A percentile compares a stretch with the other conserved stretches of the same genome.
Evolutionary conservation across 2,797 vertebrate species (phyloP).

Genomic region (Artibeus lituratus): DNA sequence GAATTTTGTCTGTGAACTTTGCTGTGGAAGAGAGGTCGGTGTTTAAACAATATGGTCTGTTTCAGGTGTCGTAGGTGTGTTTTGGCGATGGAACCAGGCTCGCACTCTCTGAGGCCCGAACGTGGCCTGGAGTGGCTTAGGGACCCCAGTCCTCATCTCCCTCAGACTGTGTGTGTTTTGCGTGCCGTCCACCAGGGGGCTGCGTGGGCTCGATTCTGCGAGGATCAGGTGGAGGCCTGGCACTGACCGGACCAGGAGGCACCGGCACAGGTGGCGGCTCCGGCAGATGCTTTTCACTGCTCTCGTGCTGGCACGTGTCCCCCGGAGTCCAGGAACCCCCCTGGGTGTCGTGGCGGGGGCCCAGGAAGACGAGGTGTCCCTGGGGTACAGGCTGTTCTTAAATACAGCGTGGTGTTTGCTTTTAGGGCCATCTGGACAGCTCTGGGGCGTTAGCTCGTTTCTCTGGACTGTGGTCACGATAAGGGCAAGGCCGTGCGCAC

Average conservation of each 20-base stretch:
- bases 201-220: not conserved
- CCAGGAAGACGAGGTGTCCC: not conserved
- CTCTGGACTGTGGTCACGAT: not conserved
- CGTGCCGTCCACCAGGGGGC: constrained; percentile 77
- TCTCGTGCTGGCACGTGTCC: not conserved
- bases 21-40: not conserved
- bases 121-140: not conserved
- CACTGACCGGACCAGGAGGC: not conserved
- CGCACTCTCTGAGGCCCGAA: not conserved
- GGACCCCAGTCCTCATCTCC: not conserved
- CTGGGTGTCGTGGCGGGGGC: not conserved
- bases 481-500: not conserved
- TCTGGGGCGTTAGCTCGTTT: not conserved
- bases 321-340: not conserved
- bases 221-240: not conserved
- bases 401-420: not conserved
- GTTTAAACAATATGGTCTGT: not conserved
- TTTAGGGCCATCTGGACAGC: not conserved
- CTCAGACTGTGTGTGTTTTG: constrained; percentile 59
- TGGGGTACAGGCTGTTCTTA: not conserved
- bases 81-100: not conserved
- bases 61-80: not conserved
- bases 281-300: not conserved
- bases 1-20: not conserved
- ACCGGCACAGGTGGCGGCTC: not conserved